Percentiles rank a stretch among this genome's conserved stretches.
phyloP scores from a whole-genome alignment of 92 coral and sea anemone species.

The Bergia puertoricense region DNA sequence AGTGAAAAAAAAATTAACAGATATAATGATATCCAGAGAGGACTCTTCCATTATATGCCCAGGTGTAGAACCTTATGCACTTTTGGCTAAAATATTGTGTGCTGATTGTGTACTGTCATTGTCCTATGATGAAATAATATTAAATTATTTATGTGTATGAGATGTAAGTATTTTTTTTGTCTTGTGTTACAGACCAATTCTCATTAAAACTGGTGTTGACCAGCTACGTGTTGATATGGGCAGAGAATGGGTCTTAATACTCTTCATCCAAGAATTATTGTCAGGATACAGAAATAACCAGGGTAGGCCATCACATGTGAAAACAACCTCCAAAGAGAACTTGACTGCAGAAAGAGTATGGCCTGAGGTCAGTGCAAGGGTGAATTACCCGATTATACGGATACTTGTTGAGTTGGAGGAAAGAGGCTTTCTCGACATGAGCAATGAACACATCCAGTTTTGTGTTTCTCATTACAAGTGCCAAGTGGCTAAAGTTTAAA shows the following conservation, averaged over 20 bases:
- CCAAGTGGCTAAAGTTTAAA: constrained; percentile 47
- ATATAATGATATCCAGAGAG: no score
- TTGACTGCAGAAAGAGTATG: constrained; percentile 50
- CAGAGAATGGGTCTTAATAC: constrained; percentile 53
- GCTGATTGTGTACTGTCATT: neutral
- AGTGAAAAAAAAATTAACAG: neutral
- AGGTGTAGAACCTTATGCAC: no score
- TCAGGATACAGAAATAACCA: constrained; percentile 44
- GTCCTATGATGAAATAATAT: neutral
- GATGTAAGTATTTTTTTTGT: neutral
- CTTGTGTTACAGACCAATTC: constrained; percentile 42
- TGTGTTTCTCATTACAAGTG: constrained; percentile 39
- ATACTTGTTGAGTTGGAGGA: constrained; percentile 53
- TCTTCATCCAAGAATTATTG: constrained; percentile 49
- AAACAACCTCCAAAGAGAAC: constrained; percentile 54
- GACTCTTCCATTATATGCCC: no score
- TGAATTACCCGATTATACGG: constrained; percentile 48
- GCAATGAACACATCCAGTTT: constrained; percentile 45
- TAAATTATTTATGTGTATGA: neutral
- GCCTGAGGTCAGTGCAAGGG: constrained; percentile 61
- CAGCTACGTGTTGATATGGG: constrained; percentile 57
- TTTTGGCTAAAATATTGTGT: no score
- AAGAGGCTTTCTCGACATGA: constrained; percentile 44
- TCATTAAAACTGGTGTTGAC: constrained; percentile 50
- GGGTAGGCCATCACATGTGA: constrained; percentile 46